phyloP scores from a whole-genome alignment of 1,140 invertebrate genomes.

The Bombus picipes region DNA sequence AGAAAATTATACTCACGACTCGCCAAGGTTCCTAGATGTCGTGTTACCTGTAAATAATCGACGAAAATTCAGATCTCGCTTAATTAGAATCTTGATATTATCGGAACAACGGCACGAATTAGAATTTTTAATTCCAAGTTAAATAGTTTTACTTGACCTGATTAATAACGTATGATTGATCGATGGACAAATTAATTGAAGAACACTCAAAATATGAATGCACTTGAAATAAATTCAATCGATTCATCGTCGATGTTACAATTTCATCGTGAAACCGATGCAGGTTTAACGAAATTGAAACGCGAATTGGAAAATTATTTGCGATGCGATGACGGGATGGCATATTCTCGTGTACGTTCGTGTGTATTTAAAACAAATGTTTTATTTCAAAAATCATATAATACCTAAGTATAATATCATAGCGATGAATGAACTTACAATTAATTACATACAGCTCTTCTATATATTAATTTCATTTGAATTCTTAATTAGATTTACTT shows the following conservation, averaged over 20 bases:
- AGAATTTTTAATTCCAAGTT: neutral
- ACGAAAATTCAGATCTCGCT: constrained; percentile 2
- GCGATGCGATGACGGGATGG: constrained; percentile 18
- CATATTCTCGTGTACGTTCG: constrained; percentile 52
- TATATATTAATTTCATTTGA: constrained; percentile 82
- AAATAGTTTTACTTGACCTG: neutral
- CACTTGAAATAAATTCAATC: too few species aligned
- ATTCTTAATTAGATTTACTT: constrained; percentile 79
- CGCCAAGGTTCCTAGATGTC: constrained; percentile 75
- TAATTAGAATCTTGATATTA: neutral
- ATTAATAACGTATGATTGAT: neutral
- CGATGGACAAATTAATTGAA: neutral
- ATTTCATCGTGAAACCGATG: too few species aligned
- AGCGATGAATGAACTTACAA: constrained; percentile 71
- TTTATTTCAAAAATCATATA: constrained; percentile 82
- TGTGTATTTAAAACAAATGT: constrained; percentile 81
- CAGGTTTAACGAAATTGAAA: neutral
- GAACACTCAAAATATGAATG: too few species aligned
- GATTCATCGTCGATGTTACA: too few species aligned
- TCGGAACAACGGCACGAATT: neutral
- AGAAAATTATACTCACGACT: constrained; percentile 78
- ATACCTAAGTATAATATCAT: constrained; percentile 79
- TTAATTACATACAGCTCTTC: constrained; percentile 79
- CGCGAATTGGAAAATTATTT: neutral
- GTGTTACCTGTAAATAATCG: constrained; percentile 74